A percentile compares a stretch with the other conserved stretches of the same genome.
Conservation (phyloP, 2,797 vertebrate genomes). For the Potorous gilbertii region DNA sequence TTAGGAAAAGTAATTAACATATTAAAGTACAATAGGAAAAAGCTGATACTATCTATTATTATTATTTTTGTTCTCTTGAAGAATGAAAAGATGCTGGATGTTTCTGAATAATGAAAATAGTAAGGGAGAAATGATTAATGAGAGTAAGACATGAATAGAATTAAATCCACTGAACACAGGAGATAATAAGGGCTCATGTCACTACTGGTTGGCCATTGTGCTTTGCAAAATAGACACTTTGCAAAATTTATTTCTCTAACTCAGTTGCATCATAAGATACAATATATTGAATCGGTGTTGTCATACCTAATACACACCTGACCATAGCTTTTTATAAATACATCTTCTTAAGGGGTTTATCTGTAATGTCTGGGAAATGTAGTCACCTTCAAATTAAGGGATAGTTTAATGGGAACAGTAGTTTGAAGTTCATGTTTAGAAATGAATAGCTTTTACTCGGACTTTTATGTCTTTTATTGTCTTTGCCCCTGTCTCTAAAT, state of each 20-base stretch:
- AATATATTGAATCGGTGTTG: background rate
- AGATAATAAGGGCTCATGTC: slow-evolving; percentile 16
- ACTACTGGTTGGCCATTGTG: background rate
- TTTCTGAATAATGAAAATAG: slow-evolving; percentile 57
- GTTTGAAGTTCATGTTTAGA: slow-evolving; percentile 54
- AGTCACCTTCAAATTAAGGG: background rate
- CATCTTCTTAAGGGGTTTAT: background rate
- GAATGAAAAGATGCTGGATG: background rate
- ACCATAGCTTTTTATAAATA: slow-evolving; percentile 28
- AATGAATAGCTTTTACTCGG: slow-evolving; percentile 52
- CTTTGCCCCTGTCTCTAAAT: slow-evolving; percentile 31
- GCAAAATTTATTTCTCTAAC: background rate
- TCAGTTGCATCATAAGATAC: background rate
- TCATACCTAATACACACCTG: background rate
- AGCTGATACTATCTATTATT: background rate
- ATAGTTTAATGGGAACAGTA: slow-evolving; percentile 13
- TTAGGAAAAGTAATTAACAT: background rate
- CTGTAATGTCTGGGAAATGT: rapidly evolving
- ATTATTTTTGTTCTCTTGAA: background rate
- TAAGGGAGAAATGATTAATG: slow-evolving; percentile 7
- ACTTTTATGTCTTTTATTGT: slow-evolving; percentile 46
- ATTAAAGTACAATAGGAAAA: background rate
- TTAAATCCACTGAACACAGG: background rate
- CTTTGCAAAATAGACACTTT: background rate
- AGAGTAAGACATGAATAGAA: slow-evolving; percentile 38